These are phyloP conservation scores for Luscinia luscinia DNA, from an alignment of 2,797 vertebrate species.

Conservation along the genomic window DNA sequence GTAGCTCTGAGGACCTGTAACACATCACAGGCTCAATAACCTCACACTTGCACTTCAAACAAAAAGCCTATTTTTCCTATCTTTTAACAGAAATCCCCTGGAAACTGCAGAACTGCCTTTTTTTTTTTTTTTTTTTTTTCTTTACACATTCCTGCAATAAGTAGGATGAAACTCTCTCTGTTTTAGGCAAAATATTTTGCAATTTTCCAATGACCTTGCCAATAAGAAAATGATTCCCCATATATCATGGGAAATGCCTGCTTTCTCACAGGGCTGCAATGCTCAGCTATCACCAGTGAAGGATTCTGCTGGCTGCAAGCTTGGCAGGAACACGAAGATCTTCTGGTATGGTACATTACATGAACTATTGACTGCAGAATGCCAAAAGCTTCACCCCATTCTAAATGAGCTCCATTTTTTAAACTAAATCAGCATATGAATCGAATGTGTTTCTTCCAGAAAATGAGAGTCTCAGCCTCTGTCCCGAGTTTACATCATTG, in stretches of 20 bases:
- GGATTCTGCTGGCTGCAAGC: conserved; percentile 46
- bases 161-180: conserved; percentile 63
- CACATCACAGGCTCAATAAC: neutral
- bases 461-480: conserved; percentile 4
- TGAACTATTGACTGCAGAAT: conserved; percentile 50
- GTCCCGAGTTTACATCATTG: conserved; percentile 6
- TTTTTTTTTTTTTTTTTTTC: no score
- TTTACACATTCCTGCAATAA: conserved; percentile 48
- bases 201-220: conserved; percentile 70
- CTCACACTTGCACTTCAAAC: neutral
- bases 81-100: conserved; percentile 2
- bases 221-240: conserved; percentile 60
- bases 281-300: conserved; percentile 58
- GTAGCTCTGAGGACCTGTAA: neutral
- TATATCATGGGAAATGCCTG: conserved; percentile 73
- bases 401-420: conserved; percentile 55
- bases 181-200: conserved; percentile 70
- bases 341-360: conserved; percentile 63
- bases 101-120: conserved; percentile 11
- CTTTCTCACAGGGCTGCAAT: conserved; percentile 65
- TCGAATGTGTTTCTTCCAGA: conserved; percentile 35
- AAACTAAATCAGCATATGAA: conserved; percentile 35
- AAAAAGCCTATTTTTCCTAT: neutral
- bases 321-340: conserved; percentile 64
- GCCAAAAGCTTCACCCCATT: conserved; percentile 61